These are phyloP conservation scores for Corbicula japonica DNA, from an alignment of 2,888 invertebrate genomes.

Conservation along the genomic window DNA sequence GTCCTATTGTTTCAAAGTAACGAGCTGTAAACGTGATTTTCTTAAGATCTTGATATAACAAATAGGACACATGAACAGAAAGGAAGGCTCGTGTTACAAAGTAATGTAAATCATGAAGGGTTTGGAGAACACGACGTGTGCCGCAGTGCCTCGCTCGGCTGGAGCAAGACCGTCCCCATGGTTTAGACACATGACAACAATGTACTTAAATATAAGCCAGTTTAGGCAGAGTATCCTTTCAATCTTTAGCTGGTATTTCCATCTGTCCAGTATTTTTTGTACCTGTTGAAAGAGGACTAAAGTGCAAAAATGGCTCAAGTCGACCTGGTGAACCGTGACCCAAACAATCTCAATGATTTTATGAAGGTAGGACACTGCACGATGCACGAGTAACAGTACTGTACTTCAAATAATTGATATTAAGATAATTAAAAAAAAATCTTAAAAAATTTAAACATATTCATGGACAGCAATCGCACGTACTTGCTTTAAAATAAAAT, in stretches of 20 bases:
- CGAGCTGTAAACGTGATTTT: too few relatives aligned
- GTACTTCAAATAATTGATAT: not conserved
- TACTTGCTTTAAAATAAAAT: too few relatives aligned
- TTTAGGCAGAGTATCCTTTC: too few relatives aligned
- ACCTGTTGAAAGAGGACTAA: not conserved
- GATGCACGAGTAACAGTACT: too few relatives aligned
- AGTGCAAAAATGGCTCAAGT: conserved; percentile 3
- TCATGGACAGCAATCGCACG: too few relatives aligned
- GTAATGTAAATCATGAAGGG: too few relatives aligned
- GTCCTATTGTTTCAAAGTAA: too few relatives aligned
- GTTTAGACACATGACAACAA: conserved; percentile 2
- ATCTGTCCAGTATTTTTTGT: not conserved
- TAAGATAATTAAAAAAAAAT: not conserved
- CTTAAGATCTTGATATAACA: too few relatives aligned
- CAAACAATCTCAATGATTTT: conserved; percentile 43
- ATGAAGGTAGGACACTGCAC: conserved; percentile 41
- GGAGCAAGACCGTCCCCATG: not conserved
- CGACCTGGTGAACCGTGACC: conserved; percentile 45
- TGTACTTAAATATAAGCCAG: not conserved
- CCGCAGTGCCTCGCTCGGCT: not conserved
- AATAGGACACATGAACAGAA: too few relatives aligned
- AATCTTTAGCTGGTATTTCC: too few relatives aligned
- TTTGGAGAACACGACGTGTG: too few relatives aligned
- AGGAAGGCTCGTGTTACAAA: too few relatives aligned
- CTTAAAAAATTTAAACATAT: not conserved